phyloP scores from a whole-genome alignment of 2,888 invertebrate species.

The Tridacna crocea region DNA sequence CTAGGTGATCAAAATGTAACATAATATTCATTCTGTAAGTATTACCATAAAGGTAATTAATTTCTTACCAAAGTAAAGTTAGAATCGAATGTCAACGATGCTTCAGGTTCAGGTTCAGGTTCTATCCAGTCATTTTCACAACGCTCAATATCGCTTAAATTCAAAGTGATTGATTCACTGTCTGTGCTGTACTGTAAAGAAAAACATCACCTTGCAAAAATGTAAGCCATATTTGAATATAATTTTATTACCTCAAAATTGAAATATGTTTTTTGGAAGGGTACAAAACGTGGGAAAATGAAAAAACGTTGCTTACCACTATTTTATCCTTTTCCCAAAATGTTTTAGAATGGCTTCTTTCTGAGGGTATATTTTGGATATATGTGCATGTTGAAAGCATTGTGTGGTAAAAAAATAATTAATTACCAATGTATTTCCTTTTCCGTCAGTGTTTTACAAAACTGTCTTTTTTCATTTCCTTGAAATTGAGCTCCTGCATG shows the following conservation, averaged over 20 bases:
- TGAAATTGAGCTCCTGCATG: too few species aligned
- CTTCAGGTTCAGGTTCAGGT: not conserved
- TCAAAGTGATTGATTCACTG: not conserved
- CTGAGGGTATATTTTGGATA: not conserved
- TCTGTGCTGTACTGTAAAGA: constrained; percentile 3
- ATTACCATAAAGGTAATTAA: not conserved
- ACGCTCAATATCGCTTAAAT: not conserved
- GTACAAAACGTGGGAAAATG: not conserved
- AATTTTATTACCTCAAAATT: too few species aligned
- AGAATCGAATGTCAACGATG: not conserved
- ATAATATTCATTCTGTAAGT: not conserved
- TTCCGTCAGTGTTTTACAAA: too few species aligned
- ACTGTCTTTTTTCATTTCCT: too few species aligned
- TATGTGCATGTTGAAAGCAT: not conserved
- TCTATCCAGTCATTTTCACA: not conserved
- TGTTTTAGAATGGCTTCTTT: too few species aligned
- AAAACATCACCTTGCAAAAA: not conserved
- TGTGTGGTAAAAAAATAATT: too few species aligned
- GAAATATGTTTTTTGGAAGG: not conserved
- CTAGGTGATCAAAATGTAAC: too few species aligned
- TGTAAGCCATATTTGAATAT: not conserved
- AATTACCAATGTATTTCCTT: too few species aligned
- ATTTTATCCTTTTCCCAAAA: not conserved
- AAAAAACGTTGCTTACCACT: not conserved
- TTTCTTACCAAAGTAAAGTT: not conserved